Conservation (phyloP, 2,888 invertebrate species). For the Trisateles emortualis region DNA sequence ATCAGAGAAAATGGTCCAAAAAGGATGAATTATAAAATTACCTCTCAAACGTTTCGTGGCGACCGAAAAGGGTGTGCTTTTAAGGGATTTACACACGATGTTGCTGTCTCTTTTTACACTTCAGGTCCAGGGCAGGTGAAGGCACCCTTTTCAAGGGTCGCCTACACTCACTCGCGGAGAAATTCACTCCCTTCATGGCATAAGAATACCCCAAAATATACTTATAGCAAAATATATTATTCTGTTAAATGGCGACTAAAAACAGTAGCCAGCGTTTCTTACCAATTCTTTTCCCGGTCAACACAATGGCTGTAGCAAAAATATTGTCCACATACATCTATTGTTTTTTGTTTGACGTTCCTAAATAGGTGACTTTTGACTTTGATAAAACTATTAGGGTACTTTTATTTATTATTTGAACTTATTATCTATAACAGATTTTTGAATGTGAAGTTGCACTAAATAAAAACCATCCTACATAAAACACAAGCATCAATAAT, state of each 20-base stretch:
- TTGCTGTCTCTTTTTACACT: slow-evolving; percentile 49
- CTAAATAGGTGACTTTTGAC: no score
- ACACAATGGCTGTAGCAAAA: no score
- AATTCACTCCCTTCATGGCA: slow-evolving; percentile 39
- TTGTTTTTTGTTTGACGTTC: no score
- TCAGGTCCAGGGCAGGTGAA: slow-evolving; percentile 48
- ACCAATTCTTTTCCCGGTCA: no score
- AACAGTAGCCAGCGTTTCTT: no score
- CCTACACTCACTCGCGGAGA: slow-evolving; percentile 42
- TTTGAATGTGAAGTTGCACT: no score
- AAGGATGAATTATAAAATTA: slow-evolving; percentile 85
- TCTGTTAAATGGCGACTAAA: no score
- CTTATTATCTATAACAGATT: no score
- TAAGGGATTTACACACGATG: slow-evolving; percentile 64
- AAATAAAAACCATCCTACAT: slow-evolving; percentile 13
- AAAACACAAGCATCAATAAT: slow-evolving; percentile 43
- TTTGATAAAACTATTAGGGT: no score
- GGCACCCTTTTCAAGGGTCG: slow-evolving; percentile 67
- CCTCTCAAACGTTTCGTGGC: slow-evolving; percentile 77
- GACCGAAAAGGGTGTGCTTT: slow-evolving; percentile 74
- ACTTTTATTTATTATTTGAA: no score
- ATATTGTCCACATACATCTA: no score
- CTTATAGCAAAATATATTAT: slow-evolving; percentile 10
- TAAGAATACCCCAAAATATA: slow-evolving; percentile 33
- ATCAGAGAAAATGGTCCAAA: slow-evolving; percentile 80